Base-by-base conservation (phyloP, 2,797 vertebrate genomes). In the Paguma larvata region DNA sequence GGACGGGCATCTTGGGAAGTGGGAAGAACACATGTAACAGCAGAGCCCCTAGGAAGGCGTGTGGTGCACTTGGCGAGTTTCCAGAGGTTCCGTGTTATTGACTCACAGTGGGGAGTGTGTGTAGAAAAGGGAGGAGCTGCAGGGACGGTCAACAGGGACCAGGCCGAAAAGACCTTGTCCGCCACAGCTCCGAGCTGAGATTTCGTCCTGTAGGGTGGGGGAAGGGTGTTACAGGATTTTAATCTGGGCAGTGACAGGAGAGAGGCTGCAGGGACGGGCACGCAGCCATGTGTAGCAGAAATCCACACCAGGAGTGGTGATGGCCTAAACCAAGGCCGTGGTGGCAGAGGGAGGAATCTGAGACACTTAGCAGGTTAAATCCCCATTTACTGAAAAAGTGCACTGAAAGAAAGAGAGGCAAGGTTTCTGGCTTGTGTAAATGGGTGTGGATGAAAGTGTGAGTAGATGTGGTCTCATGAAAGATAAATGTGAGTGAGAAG, bases 391-490 rank as follows among this genome's bases (percentile, higher is more conserved):
- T 46, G 73, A 70, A 72, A 41, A 79, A 59, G 51, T 23, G 19
- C 19, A 59, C 19, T 27, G 30, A 32, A 68, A 84, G 23, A 73
- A 38, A 38, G 11, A 30, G 38, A 62, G 73, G 48, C n/a, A 79
- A 84, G 25, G 72, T 85, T 88, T 85, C 56, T 75, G 82, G 44
- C 56, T 63, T 89, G 32, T 25, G 38, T 62, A 21, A 86, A 15
- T 86, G 62, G 13, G 9, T 72, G 8, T 73, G 51, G 73, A 53
- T 41, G 67, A 51, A 77, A 94, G n/a, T 51, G 27, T 77, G 83
- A 94, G 62, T 70, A 51, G 83, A 91, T 10, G 59, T 46, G 80
- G 65, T 83, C 15, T 92, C 62, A 87, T 6, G 62, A 91, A 87
- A 88, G n/a, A 53, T 75, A 96, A 82, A 48, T 72, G 15, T 73